phyloP scores from a whole-genome alignment of 2,797 vertebrate genomes.

The Hydrocynus forskahlii region DNA sequence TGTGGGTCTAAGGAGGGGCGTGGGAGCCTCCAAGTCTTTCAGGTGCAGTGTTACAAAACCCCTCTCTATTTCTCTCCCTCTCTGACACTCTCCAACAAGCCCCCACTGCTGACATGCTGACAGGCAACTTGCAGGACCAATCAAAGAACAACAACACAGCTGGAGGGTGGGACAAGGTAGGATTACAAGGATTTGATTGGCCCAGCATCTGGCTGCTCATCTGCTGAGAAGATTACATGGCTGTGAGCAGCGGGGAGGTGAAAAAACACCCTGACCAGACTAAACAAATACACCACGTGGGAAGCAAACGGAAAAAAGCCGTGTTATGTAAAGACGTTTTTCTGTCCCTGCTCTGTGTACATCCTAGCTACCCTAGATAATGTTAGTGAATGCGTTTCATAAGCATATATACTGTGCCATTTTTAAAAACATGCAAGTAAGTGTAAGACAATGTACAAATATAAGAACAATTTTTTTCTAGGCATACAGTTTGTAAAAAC shows the following conservation, averaged over 20 bases:
- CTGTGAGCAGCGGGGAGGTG: conserved; percentile 12
- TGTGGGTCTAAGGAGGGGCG: conserved; percentile 48
- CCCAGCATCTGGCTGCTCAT: conserved; percentile 46
- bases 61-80: conserved; percentile 20
- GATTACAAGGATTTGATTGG: conserved; percentile 41
- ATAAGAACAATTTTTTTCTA: neutral
- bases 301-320: conserved; percentile 7
- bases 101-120: conserved; percentile 38
- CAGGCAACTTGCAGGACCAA: conserved; percentile 55
- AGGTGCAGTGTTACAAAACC: conserved; percentile 57
- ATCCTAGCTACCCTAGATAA: conserved; percentile 4
- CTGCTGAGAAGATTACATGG: conserved; percentile 40
- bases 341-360: conserved; percentile 4
- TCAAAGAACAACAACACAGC: conserved; percentile 57
- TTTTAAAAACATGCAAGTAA: neutral
- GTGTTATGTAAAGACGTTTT: conserved; percentile 22
- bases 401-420: conserved; percentile 13
- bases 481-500: neutral
- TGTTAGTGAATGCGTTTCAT: conserved; percentile 4
- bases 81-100: conserved; percentile 38
- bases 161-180: conserved; percentile 51
- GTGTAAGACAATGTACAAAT: neutral
- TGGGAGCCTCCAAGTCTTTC: conserved; percentile 48
- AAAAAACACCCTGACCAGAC: conserved; percentile 26
- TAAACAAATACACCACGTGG: conserved; percentile 42